Percentiles rank a stretch among this genome's conserved stretches.
Evolutionary conservation across 2,113 vertebrate species (phyloP).

Genomic region (Ameiurus melas): DNA sequence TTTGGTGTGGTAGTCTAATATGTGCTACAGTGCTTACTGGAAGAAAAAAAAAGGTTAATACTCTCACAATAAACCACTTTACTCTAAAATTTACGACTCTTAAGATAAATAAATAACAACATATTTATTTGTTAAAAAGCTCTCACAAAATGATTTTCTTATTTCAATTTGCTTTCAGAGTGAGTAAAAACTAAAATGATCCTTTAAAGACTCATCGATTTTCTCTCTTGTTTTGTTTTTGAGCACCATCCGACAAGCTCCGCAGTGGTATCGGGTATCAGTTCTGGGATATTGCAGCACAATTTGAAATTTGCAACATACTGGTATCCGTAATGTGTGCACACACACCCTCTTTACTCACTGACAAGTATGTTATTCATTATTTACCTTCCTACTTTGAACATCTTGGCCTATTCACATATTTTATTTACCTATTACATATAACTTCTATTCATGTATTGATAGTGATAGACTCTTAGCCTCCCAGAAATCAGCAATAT

Average conservation of each 20-base stretch:
- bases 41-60: background rate
- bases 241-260: background rate
- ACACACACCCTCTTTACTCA: constrained; percentile 22
- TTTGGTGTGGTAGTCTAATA: background rate
- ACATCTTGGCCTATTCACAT: background rate
- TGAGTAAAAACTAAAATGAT: background rate
- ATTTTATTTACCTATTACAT: background rate
- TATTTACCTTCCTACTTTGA: constrained; percentile 13
- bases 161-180: background rate
- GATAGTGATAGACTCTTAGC: background rate
- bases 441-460: background rate
- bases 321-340: background rate
- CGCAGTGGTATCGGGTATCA: background rate
- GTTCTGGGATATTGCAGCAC: background rate
- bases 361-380: background rate
- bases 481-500: background rate
- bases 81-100: background rate
- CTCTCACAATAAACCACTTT: background rate
- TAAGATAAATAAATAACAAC: background rate
- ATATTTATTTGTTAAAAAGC: background rate
- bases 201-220: background rate
- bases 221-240: background rate
- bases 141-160: background rate
- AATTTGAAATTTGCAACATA: background rate
- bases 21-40: background rate